Conservation (phyloP, 2,113 vertebrate species). For the Brachypteracias leptosomus region DNA sequence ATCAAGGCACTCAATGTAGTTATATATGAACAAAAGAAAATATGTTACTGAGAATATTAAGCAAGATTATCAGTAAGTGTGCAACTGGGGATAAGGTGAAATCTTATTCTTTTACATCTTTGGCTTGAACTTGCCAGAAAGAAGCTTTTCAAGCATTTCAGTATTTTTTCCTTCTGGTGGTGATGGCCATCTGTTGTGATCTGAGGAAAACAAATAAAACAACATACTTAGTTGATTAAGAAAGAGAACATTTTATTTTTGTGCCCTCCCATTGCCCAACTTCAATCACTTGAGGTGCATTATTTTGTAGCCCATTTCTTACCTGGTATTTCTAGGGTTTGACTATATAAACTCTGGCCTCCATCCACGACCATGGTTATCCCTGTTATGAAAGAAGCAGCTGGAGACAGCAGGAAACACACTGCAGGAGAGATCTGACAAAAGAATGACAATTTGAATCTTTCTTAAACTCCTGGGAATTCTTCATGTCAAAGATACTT, state of each 20-base stretch:
- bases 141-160: slow-evolving; percentile 71
- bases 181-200: slow-evolving; percentile 82
- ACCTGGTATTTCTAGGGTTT: slow-evolving; percentile 78
- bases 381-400: slow-evolving; percentile 88
- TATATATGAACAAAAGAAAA: neutral
- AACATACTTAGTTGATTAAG: neutral
- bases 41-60: neutral
- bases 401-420: slow-evolving; percentile 92
- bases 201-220: slow-evolving; percentile 62
- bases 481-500: neutral
- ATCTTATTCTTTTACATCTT: slow-evolving; percentile 50
- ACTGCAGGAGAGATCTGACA: slow-evolving; percentile 85
- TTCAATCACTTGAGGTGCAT: neutral
- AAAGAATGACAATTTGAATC: neutral
- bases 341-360: slow-evolving; percentile 80
- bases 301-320: slow-evolving; percentile 22
- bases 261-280: neutral
- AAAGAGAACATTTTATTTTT: neutral
- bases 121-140: slow-evolving; percentile 52
- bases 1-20: neutral
- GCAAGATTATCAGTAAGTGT: neutral
- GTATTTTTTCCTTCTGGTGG: slow-evolving; percentile 83
- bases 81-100: neutral
- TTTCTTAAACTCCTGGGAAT: neutral
- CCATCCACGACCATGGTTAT: slow-evolving; percentile 86